Percentiles rank a stretch among this genome's conserved stretches.
Evolutionary conservation across 2,113 vertebrate species (phyloP).

Genomic region (Struthidea cinerea): DNA sequence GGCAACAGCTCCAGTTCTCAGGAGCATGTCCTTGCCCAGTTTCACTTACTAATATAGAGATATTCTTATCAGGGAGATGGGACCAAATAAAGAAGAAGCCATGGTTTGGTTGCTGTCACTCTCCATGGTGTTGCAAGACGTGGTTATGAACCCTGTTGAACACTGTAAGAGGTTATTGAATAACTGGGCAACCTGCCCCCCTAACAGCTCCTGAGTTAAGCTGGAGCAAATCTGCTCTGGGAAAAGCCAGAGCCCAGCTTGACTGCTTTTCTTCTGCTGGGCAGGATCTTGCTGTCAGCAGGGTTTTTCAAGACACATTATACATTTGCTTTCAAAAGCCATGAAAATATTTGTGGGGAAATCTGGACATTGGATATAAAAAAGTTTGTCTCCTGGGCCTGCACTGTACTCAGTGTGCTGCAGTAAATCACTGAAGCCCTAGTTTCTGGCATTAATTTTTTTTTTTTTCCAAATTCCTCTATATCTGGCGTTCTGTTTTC

Average conservation of each 20-base stretch:
- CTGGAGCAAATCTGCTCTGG: constrained; percentile 38
- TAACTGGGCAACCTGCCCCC: constrained; percentile 45
- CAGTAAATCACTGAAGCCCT: not conserved
- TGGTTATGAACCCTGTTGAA: not conserved
- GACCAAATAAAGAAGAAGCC: not conserved
- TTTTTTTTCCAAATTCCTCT: not conserved
- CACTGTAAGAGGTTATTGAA: not conserved
- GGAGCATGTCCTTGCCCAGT: not conserved
- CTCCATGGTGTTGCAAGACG: not conserved
- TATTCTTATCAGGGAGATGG: not conserved
- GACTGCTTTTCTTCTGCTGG: constrained; percentile 55
- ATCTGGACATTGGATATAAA: not conserved
- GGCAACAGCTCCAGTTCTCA: not conserved
- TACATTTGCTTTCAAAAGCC: constrained; percentile 49
- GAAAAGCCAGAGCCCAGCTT: constrained; percentile 62
- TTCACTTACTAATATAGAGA: not conserved
- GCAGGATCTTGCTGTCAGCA: constrained; percentile 56
- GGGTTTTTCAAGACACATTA: constrained; percentile 38
- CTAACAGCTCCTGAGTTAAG: constrained; percentile 8
- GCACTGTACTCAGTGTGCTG: not conserved
- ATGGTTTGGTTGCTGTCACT: not conserved
- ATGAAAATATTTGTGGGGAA: constrained; percentile 43
- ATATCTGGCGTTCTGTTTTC: not conserved
- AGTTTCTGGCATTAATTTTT: not conserved
- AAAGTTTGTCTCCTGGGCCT: not conserved